Conservation (phyloP, 2,888 invertebrate genomes). For the Oeneis ivallda region DNA sequence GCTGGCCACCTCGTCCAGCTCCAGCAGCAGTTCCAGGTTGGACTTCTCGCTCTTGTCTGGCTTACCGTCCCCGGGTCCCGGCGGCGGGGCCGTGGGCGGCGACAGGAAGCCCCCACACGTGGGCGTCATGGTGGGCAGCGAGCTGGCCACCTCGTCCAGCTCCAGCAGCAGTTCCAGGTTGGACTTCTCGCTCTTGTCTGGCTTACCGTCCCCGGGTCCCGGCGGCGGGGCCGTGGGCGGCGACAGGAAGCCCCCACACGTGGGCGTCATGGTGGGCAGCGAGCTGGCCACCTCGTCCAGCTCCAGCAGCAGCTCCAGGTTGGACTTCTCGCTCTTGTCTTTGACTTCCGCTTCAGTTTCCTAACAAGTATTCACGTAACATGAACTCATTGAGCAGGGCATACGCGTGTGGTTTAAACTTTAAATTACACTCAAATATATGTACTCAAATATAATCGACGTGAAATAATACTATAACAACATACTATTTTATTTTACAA, state of each 20-base stretch:
- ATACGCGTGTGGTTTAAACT: no score
- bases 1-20: conserved; percentile 84
- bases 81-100: conserved; percentile 70
- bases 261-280: conserved; percentile 91
- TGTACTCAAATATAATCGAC: no score
- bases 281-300: conserved; percentile 87
- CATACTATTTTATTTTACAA: no score
- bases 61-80: conserved; percentile 49
- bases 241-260: conserved; percentile 88
- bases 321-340: conserved; percentile 78
- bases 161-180: no score
- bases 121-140: conserved; percentile 90
- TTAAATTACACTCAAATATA: no score
- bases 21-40: no score
- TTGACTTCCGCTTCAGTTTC: conserved; percentile 39
- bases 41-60: conserved; percentile 48
- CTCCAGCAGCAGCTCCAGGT: conserved; percentile 91
- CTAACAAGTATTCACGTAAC: conserved; percentile 8
- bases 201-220: conserved; percentile 50
- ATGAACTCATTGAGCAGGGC: no score
- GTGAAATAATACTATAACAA: no score
- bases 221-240: conserved; percentile 68
- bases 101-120: conserved; percentile 90
- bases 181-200: conserved; percentile 47
- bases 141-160: conserved; percentile 84